A percentile compares a stretch with the other conserved stretches of the same genome.
phyloP scores from a whole-genome alignment of 2,797 vertebrate species.

The Micropoecilia bifurca region DNA sequence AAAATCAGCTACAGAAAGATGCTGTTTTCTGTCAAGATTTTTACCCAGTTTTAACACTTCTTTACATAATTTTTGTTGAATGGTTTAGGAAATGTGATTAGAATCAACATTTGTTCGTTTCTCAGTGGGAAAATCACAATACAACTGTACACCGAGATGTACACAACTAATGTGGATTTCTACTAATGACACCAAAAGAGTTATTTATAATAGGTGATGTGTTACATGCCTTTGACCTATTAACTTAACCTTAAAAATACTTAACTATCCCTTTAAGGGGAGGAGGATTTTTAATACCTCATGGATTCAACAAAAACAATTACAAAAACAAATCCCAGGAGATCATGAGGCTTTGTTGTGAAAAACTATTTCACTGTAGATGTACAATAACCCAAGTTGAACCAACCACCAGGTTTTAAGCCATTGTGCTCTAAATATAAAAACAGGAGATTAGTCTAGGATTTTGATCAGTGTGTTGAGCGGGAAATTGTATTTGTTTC shows the following conservation, averaged over 20 bases:
- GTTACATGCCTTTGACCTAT: neutral
- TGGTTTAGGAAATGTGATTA: neutral
- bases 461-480: conserved; percentile 65
- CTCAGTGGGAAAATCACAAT: neutral
- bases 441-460: conserved; percentile 63
- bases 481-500: conserved; percentile 53
- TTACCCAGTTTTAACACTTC: too few species aligned
- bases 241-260: neutral
- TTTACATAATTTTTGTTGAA: neutral
- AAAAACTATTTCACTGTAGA: conserved; percentile 20
- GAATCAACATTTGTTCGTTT: neutral
- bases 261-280: neutral
- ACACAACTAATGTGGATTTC: neutral
- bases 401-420: conserved; percentile 57
- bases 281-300: neutral
- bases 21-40: neutral
- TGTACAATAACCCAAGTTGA: conserved; percentile 28
- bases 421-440: conserved; percentile 64
- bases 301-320: neutral
- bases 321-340: conserved; percentile 3
- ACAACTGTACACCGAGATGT: neutral
- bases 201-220: neutral
- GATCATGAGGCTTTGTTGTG: neutral
- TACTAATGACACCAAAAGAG: neutral
- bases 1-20: neutral